Base-by-base conservation (phyloP, 2,888 invertebrate genomes). In the Rhaphigaster nebulosa region DNA sequence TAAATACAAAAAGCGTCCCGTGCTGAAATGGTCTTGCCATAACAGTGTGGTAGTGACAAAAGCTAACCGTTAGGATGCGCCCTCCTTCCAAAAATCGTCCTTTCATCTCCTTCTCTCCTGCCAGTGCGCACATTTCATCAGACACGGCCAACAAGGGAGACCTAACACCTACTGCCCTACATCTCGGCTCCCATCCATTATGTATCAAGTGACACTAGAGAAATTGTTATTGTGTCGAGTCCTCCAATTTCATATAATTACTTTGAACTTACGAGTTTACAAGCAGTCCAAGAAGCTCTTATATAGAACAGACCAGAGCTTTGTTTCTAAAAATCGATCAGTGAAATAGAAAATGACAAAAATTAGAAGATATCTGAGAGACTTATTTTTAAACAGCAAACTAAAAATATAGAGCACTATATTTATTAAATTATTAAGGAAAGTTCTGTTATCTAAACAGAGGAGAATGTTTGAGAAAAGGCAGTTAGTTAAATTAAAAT, bases 51-150 rank as follows among this genome's bases (percentile, higher is more conserved):
- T 23, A 38, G 20, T 76, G 70, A 76, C 70, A 76, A 76, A 76
- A 76, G 70, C 34, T 38, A 8, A 34, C 70, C 70, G 70, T 76
- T 76, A 76, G 70, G 70, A 76, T 76, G 70, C 70, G 70, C 70
- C 70, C 70, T 76, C 70, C 70, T 76, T 76, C 70, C 70, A 38
- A 76, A 76, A 76, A 76, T 38, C 20, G 70, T 76, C 38, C 23
- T 76, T 76, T 76, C 70, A 76, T 76, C 34, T 18, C 38, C 34
- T 20, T 38, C 34, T 38, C 70, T 38, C 2, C 38, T 34, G 8
- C 70, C 70, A 0, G 70, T 34, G 70, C 70, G 34, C 70, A 76
- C 70, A 76, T 76, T 76, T 76, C 70, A 76, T 76, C 70, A 38
- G 70, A 38, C 70, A 76, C 70, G 70, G 70, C 70, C 70, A 10